phyloP scores from a whole-genome alignment of 1,140 invertebrate species.

The Zaprionus tsacasi region DNA sequence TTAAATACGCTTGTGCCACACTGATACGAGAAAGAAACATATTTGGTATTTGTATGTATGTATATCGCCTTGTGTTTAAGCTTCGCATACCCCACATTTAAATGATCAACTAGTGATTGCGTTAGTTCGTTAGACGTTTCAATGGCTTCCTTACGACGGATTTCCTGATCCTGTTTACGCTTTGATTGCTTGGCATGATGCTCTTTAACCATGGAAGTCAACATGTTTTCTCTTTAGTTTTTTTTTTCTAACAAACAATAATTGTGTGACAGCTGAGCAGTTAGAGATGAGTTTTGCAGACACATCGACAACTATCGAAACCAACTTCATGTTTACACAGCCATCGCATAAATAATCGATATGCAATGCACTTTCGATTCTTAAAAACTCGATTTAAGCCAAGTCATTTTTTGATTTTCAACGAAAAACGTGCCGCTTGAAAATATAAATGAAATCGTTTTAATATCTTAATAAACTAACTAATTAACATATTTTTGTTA shows the following conservation, averaged over 20 bases:
- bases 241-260: constrained; percentile 13
- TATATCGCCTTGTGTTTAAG: neutral
- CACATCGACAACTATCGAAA: neutral
- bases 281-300: constrained; percentile 20
- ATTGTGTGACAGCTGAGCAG: constrained; percentile 13
- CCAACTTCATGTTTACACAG: neutral
- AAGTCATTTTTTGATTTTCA: neutral
- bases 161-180: constrained; percentile 90
- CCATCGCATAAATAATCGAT: constrained; percentile 13
- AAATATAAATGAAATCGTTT: neutral
- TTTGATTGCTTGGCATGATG: constrained; percentile 91
- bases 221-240: constrained; percentile 86
- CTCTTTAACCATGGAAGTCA: constrained; percentile 94
- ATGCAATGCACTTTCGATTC: neutral
- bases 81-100: constrained; percentile 96
- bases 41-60: neutral
- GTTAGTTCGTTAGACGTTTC: constrained; percentile 96
- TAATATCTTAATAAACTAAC: constrained; percentile 20
- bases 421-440: too few species aligned
- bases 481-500: constrained; percentile 71
- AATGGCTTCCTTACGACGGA: constrained; percentile 95
- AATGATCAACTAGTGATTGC: constrained; percentile 96
- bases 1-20: constrained; percentile 98
- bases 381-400: neutral
- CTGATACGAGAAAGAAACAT: constrained; percentile 42